Base-by-base conservation (phyloP, 2,797 vertebrate genomes). In the Emys orbicularis region DNA sequence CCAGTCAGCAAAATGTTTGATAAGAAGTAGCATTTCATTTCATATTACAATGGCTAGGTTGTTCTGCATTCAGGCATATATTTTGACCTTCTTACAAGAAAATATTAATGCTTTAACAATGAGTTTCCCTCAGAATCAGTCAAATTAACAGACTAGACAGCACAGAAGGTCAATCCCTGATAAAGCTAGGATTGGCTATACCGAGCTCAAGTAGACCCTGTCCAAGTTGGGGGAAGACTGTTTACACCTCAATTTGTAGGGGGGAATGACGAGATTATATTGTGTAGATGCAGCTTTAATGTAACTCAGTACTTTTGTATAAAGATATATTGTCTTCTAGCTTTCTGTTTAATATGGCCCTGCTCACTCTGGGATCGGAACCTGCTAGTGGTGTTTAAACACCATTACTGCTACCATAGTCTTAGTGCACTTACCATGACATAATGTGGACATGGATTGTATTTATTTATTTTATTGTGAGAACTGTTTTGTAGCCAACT, bases 81-180 rank as follows among this genome's bases (percentile, higher is more conserved):
- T 31, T 72, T n/a, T 72, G 65, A 72, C n/a, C n/a, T 18, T n/a
- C 34, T 41, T 72, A 37, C 18, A 9, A 41, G 19, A 72, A 72
- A 37, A 41, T 68, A 72, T 72, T 23, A 72, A 72, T 37, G n/a
- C 29, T 72, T 41, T 37, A n/a, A 72, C 65, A 77, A 54, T 29
- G 79, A 81, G 86, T 92, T 96, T 96, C 93, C 90, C 92, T 94
- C 87, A 93, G 86, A 93, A 95, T 88, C 84, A 87, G 96, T 5
- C n/a, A 18, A 37, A 56, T 83, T 84, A 90, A 89, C 77, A 61
- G 79, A 72, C 52, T 87, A 86, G 95, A 90, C 95, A 92, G 90
- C 84, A 61, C n/a, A 6, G 27, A 56, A 57, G 90, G 89, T 90
- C 37, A 88, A 89, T 94, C 94, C 95, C 95, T 96, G 19, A 23